Conservation (phyloP, 1,140 invertebrate species). For the Cardiocondyla obscurior region DNA sequence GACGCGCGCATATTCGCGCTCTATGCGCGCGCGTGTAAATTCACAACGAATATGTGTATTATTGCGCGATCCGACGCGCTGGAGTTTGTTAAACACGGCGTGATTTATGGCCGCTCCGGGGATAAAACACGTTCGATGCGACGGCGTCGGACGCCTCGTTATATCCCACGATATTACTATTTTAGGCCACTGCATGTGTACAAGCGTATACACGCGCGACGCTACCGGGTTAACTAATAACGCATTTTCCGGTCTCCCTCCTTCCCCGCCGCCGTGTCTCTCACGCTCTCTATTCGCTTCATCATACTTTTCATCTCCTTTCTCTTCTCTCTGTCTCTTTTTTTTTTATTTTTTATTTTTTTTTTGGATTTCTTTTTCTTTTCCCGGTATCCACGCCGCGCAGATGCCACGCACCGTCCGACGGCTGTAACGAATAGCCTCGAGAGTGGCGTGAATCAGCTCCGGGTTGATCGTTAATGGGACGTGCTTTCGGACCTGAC, state of each 20-base stretch:
- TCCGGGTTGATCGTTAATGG: slow-evolving; percentile 40
- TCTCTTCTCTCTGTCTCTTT: background rate
- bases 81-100: slow-evolving; percentile 66
- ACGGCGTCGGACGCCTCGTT: slow-evolving; percentile 42
- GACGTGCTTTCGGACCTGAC: slow-evolving; percentile 62
- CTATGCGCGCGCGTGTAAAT: slow-evolving; percentile 53
- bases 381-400: background rate
- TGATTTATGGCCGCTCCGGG: slow-evolving; percentile 63
- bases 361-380: background rate
- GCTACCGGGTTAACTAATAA: slow-evolving; percentile 34
- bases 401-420: slow-evolving; percentile 42
- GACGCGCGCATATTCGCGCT: slow-evolving; percentile 25
- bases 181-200: slow-evolving; percentile 36
- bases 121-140: slow-evolving; percentile 68
- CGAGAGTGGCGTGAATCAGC: slow-evolving; percentile 58
- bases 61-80: slow-evolving; percentile 39
- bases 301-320: background rate
- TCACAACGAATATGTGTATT: slow-evolving; percentile 65
- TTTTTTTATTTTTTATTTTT: too few species aligned
- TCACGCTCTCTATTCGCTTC: background rate
- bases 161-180: slow-evolving; percentile 55
- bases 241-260: background rate
- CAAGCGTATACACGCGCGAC: background rate
- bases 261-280: background rate
- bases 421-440: slow-evolving; percentile 50